Evolutionary conservation across 2,888 invertebrate species (phyloP).

Genomic region (Halocaridina rubra): DNA sequence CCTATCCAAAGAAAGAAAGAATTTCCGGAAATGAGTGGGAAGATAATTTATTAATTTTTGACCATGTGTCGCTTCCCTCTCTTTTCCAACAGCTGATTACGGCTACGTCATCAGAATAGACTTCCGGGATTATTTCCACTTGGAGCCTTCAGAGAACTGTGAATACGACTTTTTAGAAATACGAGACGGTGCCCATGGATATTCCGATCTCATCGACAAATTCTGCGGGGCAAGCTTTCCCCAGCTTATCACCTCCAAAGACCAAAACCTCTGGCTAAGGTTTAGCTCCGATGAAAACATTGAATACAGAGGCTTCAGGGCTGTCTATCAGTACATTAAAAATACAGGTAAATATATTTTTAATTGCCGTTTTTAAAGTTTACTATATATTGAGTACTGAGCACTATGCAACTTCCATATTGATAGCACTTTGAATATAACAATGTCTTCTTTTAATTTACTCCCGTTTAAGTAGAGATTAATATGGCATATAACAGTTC

Average conservation of each 20-base stretch:
- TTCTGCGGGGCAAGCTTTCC: slow-evolving; percentile 81
- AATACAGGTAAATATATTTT: slow-evolving; percentile 73
- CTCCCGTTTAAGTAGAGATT: too few species aligned
- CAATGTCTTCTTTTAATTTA: too few species aligned
- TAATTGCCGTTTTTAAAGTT: too few species aligned
- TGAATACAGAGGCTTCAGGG: slow-evolving; percentile 82
- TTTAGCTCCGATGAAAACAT: slow-evolving; percentile 86
- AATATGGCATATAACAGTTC: too few species aligned
- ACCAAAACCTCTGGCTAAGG: slow-evolving; percentile 81
- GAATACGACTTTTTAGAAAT: slow-evolving; percentile 85
- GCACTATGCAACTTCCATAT: too few species aligned
- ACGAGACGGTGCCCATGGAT: slow-evolving; percentile 84
- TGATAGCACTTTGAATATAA: too few species aligned
- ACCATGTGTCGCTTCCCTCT: background rate
- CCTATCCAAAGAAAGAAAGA: too few species aligned
- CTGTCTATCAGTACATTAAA: slow-evolving; percentile 78
- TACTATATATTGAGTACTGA: too few species aligned
- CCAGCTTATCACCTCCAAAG: slow-evolving; percentile 78
- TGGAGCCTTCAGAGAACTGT: slow-evolving; percentile 78
- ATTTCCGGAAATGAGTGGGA: too few species aligned
- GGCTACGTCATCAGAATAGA: slow-evolving; percentile 80
- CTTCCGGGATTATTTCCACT: slow-evolving; percentile 82
- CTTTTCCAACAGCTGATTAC: slow-evolving; percentile 71
- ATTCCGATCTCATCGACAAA: slow-evolving; percentile 76
- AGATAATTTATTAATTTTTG: background rate